These are phyloP conservation scores for Tineola bisselliella DNA, from an alignment of 2,888 invertebrate genomes.

Conservation along the genomic window DNA sequence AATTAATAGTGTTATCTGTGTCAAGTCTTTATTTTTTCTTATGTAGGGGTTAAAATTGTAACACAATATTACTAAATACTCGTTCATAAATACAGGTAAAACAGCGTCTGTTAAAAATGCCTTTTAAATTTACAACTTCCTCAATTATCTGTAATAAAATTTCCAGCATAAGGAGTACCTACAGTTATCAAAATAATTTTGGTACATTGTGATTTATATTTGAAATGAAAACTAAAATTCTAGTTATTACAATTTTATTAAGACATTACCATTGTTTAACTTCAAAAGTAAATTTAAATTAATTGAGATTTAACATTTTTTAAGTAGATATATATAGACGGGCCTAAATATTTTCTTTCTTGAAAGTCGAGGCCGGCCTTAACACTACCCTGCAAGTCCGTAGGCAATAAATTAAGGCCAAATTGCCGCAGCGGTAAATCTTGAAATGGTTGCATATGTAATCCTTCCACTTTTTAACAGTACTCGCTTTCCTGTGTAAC, in stretches of 20 bases:
- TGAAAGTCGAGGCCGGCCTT: background rate
- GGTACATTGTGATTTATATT: background rate
- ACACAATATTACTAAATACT: background rate
- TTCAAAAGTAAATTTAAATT: too few species aligned
- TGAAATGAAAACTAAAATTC: background rate
- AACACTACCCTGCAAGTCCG: conserved; percentile 28
- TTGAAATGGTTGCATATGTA: conserved; percentile 48
- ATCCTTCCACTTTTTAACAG: conserved; percentile 32
- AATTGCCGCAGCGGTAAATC: conserved; percentile 41
- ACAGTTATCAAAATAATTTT: background rate
- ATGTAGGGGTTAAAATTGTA: background rate
- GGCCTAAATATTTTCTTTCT: background rate
- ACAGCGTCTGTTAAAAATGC: background rate
- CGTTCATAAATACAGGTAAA: background rate
- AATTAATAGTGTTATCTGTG: too few species aligned
- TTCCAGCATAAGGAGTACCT: background rate
- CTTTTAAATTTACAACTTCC: background rate
- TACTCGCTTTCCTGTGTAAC: conserved; percentile 9
- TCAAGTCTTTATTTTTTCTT: background rate
- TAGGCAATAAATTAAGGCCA: conserved; percentile 54
- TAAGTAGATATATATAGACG: conserved; percentile 5
- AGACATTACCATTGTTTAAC: too few species aligned
- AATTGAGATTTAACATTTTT: too few species aligned
- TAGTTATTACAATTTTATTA: background rate
- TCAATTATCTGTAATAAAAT: background rate